Conservation (phyloP, 2,888 invertebrate species). For the Mimachlamys varia region DNA sequence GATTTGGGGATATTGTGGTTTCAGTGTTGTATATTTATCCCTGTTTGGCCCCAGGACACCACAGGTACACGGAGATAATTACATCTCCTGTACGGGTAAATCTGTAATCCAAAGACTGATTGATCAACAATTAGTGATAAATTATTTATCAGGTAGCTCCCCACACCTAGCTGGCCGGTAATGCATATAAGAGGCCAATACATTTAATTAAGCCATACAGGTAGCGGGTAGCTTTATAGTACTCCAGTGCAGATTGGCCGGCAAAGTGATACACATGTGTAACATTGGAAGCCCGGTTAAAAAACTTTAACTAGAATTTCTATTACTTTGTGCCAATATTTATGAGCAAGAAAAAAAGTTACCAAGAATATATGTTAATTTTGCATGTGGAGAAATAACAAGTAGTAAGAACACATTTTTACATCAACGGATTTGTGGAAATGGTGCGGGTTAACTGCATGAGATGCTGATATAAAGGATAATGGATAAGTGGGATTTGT, state of each 20-base stretch:
- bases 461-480: background rate
- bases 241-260: background rate
- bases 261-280: too few relatives aligned
- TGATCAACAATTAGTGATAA: slow-evolving; percentile 29
- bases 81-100: slow-evolving; percentile 9
- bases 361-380: background rate
- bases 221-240: background rate
- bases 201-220: background rate
- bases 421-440: background rate
- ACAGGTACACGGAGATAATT: slow-evolving; percentile 1
- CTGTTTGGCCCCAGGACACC: background rate
- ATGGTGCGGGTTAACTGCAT: background rate
- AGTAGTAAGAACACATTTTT: background rate
- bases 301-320: background rate
- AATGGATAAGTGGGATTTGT: too few relatives aligned
- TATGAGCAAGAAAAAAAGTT: background rate
- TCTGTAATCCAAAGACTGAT: slow-evolving; percentile 26
- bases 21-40: background rate
- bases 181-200: background rate
- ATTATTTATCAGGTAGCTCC: slow-evolving; percentile 21
- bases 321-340: background rate
- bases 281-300: too few relatives aligned
- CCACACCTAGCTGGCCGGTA: slow-evolving; percentile 15
- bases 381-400: background rate
- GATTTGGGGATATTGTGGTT: too few relatives aligned